Conservation (phyloP, 2,888 invertebrate species). For the Chrysina gloriosa region DNA sequence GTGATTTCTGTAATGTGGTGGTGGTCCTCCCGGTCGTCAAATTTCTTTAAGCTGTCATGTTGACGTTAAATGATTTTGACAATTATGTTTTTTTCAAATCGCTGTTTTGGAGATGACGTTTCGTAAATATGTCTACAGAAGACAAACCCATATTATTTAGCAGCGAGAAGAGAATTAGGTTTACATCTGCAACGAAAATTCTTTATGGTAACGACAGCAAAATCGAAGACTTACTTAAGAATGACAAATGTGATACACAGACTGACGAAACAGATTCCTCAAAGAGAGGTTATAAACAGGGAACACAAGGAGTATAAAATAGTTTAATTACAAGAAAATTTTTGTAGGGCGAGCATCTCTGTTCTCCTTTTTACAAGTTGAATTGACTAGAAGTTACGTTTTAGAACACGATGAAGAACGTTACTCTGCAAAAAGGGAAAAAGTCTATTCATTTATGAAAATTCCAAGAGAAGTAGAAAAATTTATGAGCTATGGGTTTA, state of each 20-base stretch:
- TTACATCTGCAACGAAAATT: slow-evolving; percentile 64
- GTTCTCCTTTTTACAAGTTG: slow-evolving; percentile 82
- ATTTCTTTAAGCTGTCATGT: background rate
- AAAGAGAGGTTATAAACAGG: slow-evolving; percentile 53
- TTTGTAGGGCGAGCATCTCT: slow-evolving; percentile 63
- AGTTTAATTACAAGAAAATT: slow-evolving; percentile 45
- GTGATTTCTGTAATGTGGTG: background rate
- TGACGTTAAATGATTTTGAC: slow-evolving; percentile 2
- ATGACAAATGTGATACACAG: slow-evolving; percentile 53
- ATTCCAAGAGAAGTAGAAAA: slow-evolving; percentile 93
- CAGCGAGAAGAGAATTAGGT: slow-evolving; percentile 65
- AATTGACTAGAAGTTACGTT: slow-evolving; percentile 92
- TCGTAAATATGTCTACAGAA: slow-evolving; percentile 48
- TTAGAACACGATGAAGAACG: slow-evolving; percentile 95
- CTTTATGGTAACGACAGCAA: slow-evolving; percentile 61
- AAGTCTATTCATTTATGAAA: slow-evolving; percentile 96
- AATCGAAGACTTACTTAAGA: slow-evolving; percentile 60
- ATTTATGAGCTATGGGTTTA: slow-evolving; percentile 93
- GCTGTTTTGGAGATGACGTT: slow-evolving; percentile 44
- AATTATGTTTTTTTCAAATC: background rate
- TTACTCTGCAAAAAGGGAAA: slow-evolving; percentile 92
- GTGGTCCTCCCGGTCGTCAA: background rate
- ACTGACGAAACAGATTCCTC: slow-evolving; percentile 53
- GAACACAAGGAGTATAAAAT: background rate
- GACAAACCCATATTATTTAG: slow-evolving; percentile 39